These are phyloP conservation scores for Halictus quadricinctus DNA, from an alignment of 2,888 invertebrate species.

Conservation along the genomic window DNA sequence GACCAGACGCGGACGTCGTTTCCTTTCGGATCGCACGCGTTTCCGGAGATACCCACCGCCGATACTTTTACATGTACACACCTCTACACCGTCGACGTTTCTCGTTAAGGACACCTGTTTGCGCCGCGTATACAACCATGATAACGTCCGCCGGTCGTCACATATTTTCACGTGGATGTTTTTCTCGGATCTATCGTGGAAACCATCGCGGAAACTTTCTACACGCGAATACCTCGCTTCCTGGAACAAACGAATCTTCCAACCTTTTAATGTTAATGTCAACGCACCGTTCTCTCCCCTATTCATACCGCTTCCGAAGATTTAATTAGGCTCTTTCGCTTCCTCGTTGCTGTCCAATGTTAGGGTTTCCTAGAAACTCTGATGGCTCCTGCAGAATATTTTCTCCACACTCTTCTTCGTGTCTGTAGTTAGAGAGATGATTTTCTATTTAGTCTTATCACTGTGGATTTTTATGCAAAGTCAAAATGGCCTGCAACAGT, in stretches of 20 bases:
- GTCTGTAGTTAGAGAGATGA: too few relatives aligned
- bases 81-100: neutral
- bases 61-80: neutral
- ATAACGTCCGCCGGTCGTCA: neutral
- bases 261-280: neutral
- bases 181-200: neutral
- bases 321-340: neutral
- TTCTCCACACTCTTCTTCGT: too few relatives aligned
- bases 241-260: neutral
- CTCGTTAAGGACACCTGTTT: conserved; percentile 44
- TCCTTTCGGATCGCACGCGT: conserved; percentile 29
- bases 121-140: neutral
- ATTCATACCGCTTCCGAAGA: neutral
- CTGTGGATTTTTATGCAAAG: too few relatives aligned
- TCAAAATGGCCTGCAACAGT: too few relatives aligned
- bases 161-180: neutral
- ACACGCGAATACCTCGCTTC: neutral
- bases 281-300: neutral
- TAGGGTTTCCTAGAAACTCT: neutral
- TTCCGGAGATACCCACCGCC: conserved; percentile 23
- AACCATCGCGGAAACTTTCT: neutral
- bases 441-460: too few relatives aligned
- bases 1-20: neutral
- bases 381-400: neutral
- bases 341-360: neutral